Percentiles rank a stretch among this genome's conserved stretches.
Evolutionary conservation across 2,113 vertebrate species (phyloP).

Genomic region (Cyprinodon tularosa): DNA sequence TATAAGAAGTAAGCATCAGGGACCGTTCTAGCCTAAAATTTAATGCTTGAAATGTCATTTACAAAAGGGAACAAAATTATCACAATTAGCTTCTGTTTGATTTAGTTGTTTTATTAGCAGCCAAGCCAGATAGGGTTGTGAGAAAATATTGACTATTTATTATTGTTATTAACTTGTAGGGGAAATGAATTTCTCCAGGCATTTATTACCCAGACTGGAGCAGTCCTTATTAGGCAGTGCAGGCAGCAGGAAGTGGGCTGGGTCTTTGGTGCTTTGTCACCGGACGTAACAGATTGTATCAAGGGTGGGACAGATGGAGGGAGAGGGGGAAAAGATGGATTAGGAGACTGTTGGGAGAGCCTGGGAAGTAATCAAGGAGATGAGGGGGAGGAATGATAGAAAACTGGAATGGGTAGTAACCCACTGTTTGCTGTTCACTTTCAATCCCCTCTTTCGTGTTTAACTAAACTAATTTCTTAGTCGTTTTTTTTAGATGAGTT

Average conservation of each 20-base stretch:
- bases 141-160: background rate
- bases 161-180: conserved; percentile 4
- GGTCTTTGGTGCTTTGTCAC: conserved; percentile 71
- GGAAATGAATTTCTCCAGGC: conserved; percentile 25
- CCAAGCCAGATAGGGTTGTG: background rate
- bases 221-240: conserved; percentile 74
- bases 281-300: conserved; percentile 81
- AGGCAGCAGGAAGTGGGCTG: conserved; percentile 78
- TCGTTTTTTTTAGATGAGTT: background rate
- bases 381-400: conserved; percentile 27
- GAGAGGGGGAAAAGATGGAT: conserved; percentile 61
- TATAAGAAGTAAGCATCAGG: background rate
- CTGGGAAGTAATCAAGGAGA: conserved; percentile 34
- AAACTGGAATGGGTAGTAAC: conserved; percentile 4
- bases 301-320: conserved; percentile 69
- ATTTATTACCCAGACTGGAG: conserved; percentile 36
- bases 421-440: conserved; percentile 8
- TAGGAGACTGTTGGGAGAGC: conserved; percentile 50
- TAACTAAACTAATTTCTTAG: background rate
- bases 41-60: background rate
- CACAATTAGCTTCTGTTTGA: background rate
- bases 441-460: background rate
- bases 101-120: too few relatives aligned
- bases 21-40: conserved; percentile 1
- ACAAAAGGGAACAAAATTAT: background rate